phyloP scores from a whole-genome alignment of 2,113 vertebrate genomes.

The Channa maculata region DNA sequence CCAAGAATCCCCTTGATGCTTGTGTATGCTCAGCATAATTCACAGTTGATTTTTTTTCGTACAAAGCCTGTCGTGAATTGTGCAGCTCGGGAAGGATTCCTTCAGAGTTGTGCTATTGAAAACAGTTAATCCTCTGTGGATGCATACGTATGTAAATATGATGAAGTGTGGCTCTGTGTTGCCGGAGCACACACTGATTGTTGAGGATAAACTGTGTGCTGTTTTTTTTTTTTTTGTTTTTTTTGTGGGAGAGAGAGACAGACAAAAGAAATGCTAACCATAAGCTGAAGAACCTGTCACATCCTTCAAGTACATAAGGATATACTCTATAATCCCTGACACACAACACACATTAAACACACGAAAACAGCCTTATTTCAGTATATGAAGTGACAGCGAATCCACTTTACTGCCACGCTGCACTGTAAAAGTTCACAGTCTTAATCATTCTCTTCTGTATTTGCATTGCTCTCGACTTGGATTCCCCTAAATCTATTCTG shows the following conservation, averaged over 20 bases:
- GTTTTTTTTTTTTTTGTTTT: constrained; percentile 59
- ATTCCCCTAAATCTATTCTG: neutral
- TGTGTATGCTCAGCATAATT: constrained; percentile 62
- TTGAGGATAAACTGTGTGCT: constrained; percentile 53
- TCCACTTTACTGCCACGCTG: constrained; percentile 1
- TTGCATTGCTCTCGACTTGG: neutral
- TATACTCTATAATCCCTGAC: constrained; percentile 38
- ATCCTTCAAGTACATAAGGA: constrained; percentile 38
- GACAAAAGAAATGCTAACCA: constrained; percentile 23
- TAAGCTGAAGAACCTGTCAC: constrained; percentile 29
- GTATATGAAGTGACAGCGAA: constrained; percentile 16
- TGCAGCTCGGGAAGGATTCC: constrained; percentile 52
- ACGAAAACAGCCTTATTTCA: constrained; percentile 12
- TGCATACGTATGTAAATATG: constrained; percentile 72
- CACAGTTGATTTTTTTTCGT: constrained; percentile 40
- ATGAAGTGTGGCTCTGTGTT: constrained; percentile 35
- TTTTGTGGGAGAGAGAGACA: constrained; percentile 36
- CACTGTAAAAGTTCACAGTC: neutral
- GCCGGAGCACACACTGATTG: constrained; percentile 52
- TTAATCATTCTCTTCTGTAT: neutral
- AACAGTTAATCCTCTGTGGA: constrained; percentile 65
- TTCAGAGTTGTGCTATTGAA: constrained; percentile 61
- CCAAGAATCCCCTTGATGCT: constrained; percentile 62
- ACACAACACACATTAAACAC: constrained; percentile 15
- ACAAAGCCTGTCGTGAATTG: constrained; percentile 58